Base-by-base conservation (phyloP, 92 coral and sea anemone species). In the Porites rus region DNA sequence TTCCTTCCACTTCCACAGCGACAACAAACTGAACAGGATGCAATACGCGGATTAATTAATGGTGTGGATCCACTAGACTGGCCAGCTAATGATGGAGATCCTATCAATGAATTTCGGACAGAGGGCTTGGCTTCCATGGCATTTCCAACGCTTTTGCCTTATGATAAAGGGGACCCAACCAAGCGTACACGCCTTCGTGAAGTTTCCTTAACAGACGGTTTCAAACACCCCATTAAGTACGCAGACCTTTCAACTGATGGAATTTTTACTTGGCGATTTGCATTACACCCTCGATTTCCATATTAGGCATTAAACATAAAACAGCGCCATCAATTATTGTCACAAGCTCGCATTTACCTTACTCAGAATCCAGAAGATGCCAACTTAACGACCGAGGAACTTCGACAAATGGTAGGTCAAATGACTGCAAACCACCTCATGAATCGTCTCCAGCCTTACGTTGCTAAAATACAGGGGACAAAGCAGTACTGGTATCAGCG, bases 81-180 rank as follows among this genome's bases (percentile, higher is more conserved):
- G 25, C 25, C 25, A 24, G 25, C 25, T 24, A 24, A 24, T 24
- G 25, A 24, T 24, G 25, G 25, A 24, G 25, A 24, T 24, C 25
- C 25, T 24, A 24, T 24, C 25, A 24, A 24, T 24, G 25, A 24
- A 24, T 24, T 24, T 56, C 61, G 61, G 10, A 56, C 61, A 56
- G 61, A 56, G 61, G 61, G 14, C 61, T 80, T 87, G 24, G 81
- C 90, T 61, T n/a, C 90, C 59, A 80, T 80, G 87, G 84, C 90
- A 22, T 87, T 87, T 65, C 87, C 87, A 19, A 71, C 79, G 65
- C 62, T 87, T 52, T 80, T 87, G 72, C 90, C 90, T 59, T 86
- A 87, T 80, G 87, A 72, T 2, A 76, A 76, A 20, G 81, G 69
- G 19, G 81, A 76, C 72, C 87, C 87, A 18, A 25, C 31, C 62